Percentiles rank a stretch among this genome's conserved stretches.
Evolutionary conservation across 2,888 invertebrate species (phyloP).

Genomic region (Stenodema calcarata): DNA sequence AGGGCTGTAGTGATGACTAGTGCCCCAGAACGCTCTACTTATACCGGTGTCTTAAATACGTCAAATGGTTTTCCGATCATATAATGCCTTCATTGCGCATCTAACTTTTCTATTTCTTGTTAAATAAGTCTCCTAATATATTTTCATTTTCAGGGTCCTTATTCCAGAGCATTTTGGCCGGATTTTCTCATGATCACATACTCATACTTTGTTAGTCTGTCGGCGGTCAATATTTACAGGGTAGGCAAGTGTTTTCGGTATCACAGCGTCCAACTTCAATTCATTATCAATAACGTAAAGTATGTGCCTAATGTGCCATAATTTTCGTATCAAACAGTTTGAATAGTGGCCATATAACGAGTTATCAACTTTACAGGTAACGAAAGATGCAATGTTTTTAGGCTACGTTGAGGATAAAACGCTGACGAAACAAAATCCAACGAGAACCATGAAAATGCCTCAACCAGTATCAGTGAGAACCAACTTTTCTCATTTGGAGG

Average conservation of each 20-base stretch:
- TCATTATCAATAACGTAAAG: too few relatives aligned
- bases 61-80: too few relatives aligned
- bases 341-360: background rate
- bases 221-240: background rate
- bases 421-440: background rate
- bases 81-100: too few relatives aligned
- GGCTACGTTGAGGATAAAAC: background rate
- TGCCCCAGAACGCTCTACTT: too few relatives aligned
- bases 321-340: background rate
- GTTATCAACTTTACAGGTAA: background rate
- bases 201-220: background rate
- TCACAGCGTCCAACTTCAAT: too few relatives aligned
- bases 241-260: background rate
- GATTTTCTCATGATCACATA: background rate
- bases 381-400: slow-evolving; percentile 14
- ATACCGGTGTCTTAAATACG: too few relatives aligned
- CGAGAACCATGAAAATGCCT: background rate
- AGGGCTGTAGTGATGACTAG: too few relatives aligned
- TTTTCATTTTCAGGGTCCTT: background rate
- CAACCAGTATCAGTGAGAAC: background rate
- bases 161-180: background rate
- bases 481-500: background rate
- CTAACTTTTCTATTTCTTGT: too few relatives aligned
- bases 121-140: too few relatives aligned
- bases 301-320: background rate